phyloP scores from a whole-genome alignment of 2,888 invertebrate species.

The Drosophila maculinotata region DNA sequence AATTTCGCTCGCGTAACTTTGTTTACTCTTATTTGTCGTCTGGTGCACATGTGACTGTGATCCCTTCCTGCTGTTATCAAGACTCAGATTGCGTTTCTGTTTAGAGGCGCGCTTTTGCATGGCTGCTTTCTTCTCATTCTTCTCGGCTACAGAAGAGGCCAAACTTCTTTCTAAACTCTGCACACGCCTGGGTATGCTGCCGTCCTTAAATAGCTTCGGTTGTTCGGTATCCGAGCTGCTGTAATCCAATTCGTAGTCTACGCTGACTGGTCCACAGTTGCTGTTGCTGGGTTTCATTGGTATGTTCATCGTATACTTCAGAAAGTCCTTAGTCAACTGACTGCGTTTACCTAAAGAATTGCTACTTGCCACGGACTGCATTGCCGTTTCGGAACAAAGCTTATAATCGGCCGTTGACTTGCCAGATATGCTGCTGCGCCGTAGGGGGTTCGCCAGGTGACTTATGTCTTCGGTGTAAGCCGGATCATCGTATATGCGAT shows the following conservation, averaged over 20 bases:
- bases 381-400: constrained; percentile 16
- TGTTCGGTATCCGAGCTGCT: constrained; percentile 82
- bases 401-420: constrained; percentile 52
- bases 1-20: constrained; percentile 27
- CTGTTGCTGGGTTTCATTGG: constrained; percentile 53
- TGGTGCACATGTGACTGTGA: constrained; percentile 25
- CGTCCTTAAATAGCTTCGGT: constrained; percentile 52
- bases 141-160: constrained; percentile 42
- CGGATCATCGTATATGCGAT: constrained; percentile 85
- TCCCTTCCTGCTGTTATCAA: constrained; percentile 76
- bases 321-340: constrained; percentile 78
- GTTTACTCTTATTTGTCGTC: constrained; percentile 23
- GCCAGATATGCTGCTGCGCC: constrained; percentile 70
- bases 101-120: constrained; percentile 79
- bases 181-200: constrained; percentile 72
- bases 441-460: constrained; percentile 84
- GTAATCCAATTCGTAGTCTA: constrained; percentile 63
- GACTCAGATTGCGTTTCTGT: constrained; percentile 82
- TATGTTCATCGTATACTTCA: constrained; percentile 69
- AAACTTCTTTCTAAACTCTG: constrained; percentile 82
- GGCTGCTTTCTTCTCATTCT: constrained; percentile 62
- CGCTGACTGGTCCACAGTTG: constrained; percentile 4
- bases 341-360: constrained; percentile 78
- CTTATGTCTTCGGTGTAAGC: constrained; percentile 85
- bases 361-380: constrained; percentile 48